Percentiles rank a stretch among this genome's conserved stretches.
These are phyloP conservation scores for Darevskia nairensis DNA, from an alignment of 2,797 vertebrate genomes.

Conservation along the genomic window DNA sequence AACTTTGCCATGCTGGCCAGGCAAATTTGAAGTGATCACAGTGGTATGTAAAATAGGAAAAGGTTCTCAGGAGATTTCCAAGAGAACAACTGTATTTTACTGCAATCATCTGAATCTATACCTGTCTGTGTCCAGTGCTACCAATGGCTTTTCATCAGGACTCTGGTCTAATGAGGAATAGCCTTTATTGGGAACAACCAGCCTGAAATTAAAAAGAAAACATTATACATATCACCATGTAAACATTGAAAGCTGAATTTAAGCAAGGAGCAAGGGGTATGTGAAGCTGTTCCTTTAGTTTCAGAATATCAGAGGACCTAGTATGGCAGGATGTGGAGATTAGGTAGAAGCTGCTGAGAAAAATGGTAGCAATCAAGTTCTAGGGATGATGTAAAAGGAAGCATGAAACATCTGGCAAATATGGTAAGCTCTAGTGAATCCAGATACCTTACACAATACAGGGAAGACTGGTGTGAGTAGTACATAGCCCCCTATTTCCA, in stretches of 20 bases:
- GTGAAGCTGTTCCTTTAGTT: background rate
- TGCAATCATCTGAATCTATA: conserved; percentile 64
- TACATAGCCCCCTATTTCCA: background rate
- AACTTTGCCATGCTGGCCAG: background rate
- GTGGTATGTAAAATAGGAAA: background rate
- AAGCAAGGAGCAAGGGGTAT: rapidly evolving
- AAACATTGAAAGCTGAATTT: rapidly evolving
- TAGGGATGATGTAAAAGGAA: background rate
- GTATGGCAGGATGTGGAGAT: background rate
- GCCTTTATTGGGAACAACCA: conserved; percentile 98
- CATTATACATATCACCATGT: conserved; percentile 37
- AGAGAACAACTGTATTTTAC: background rate
- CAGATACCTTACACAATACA: too few relatives aligned
- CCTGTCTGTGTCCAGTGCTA: conserved; percentile 99
- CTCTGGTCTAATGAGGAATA: conserved; percentile 98
- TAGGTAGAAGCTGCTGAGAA: background rate
- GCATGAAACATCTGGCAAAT: background rate
- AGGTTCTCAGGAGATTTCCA: background rate
- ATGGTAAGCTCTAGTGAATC: background rate
- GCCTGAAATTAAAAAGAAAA: conserved; percentile 79
- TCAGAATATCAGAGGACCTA: background rate
- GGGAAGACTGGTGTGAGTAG: background rate
- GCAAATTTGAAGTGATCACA: background rate
- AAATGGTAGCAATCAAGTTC: background rate
- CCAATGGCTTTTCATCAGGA: conserved; percentile 96